These are phyloP conservation scores for Whitmania pigra DNA, from an alignment of 1,140 invertebrate species.

Conservation along the genomic window DNA sequence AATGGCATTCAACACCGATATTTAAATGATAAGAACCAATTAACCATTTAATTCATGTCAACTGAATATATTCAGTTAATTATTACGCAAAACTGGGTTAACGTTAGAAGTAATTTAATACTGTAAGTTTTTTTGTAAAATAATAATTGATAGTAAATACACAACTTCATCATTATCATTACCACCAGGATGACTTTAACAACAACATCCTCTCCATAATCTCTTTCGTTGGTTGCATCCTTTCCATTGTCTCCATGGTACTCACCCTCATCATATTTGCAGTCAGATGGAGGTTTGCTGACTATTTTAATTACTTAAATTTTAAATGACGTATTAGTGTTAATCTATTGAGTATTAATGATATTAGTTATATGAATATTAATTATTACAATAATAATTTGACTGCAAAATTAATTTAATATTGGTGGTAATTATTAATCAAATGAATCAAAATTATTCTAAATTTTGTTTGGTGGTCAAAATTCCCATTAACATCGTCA, in stretches of 20 bases:
- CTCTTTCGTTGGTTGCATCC: conserved; percentile 27
- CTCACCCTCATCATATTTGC: conserved; percentile 24
- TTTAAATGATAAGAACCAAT: neutral
- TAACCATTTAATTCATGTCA: neutral
- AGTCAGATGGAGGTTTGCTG: conserved; percentile 26
- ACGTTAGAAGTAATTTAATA: neutral
- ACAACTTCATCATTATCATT: neutral
- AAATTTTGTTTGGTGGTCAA: neutral
- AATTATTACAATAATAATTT: neutral
- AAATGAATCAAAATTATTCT: neutral
- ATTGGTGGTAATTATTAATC: neutral
- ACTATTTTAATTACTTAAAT: neutral
- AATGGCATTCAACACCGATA: no score
- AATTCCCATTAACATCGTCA: neutral
- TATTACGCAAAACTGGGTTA: neutral
- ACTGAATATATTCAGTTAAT: neutral
- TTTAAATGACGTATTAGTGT: no score
- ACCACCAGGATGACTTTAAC: conserved; percentile 21
- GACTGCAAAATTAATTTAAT: conserved; percentile 10
- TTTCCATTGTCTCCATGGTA: conserved; percentile 25
- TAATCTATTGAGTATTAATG: neutral
- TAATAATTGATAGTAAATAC: neutral
- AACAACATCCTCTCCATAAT: conserved; percentile 29
- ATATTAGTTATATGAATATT: no score
- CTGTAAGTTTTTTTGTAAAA: neutral